phyloP scores from a whole-genome alignment of 2,888 invertebrate genomes.

The Chymomyza fuscimana region DNA sequence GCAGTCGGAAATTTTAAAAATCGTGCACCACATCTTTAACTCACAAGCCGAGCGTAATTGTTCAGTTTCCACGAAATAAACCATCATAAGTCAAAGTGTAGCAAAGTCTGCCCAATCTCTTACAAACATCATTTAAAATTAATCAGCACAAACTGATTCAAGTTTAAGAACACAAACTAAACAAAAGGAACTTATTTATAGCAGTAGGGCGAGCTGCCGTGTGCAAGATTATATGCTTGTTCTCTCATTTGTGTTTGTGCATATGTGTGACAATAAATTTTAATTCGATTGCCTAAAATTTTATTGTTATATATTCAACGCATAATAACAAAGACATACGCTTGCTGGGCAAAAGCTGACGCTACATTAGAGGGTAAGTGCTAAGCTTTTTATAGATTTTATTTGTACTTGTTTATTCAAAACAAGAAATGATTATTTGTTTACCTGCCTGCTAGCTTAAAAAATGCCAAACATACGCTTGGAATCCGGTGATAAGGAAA shows the following conservation, averaged over 20 bases:
- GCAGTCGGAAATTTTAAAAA: too few relatives aligned
- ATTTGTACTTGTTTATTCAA: neutral
- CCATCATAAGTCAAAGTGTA: too few relatives aligned
- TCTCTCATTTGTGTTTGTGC: slow-evolving; percentile 22
- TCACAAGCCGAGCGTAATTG: neutral
- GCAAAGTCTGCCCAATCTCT: neutral
- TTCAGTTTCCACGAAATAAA: neutral
- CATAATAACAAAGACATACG: neutral
- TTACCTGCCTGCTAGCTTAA: neutral
- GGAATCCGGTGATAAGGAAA: slow-evolving; percentile 96
- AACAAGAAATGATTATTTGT: neutral
- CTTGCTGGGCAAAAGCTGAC: neutral
- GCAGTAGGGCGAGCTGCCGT: slow-evolving; percentile 43
- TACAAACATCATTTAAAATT: neutral
- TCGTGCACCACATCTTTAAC: too few relatives aligned
- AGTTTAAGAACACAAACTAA: slow-evolving; percentile 33
- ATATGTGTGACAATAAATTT: slow-evolving; percentile 19
- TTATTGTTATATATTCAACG: neutral
- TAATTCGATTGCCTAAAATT: neutral
- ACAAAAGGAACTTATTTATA: slow-evolving; percentile 56
- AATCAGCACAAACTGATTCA: slow-evolving; percentile 17
- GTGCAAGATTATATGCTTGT: neutral
- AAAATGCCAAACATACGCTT: slow-evolving; percentile 97
- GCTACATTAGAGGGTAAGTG: neutral
- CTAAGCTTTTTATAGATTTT: neutral